Conservation (phyloP, 2,113 vertebrate genomes). For the Thamnophis sirtalis region DNA sequence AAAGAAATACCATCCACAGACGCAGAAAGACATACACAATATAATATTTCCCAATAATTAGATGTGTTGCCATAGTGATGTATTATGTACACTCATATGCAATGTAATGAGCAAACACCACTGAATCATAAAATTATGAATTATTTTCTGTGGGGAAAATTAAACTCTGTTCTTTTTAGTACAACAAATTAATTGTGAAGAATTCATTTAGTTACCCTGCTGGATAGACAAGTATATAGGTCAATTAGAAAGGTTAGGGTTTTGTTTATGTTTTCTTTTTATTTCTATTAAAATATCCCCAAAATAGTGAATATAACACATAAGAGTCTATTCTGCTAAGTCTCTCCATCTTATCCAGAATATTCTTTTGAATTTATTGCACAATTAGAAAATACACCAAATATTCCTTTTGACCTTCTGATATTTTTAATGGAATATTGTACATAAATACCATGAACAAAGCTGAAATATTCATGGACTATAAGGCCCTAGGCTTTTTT, state of each 20-base stretch:
- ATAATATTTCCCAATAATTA: background rate
- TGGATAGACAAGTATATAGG: background rate
- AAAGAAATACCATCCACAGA: background rate
- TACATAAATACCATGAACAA: background rate
- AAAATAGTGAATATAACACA: background rate
- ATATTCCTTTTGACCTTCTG: background rate
- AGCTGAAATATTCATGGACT: background rate
- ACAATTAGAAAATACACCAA: background rate
- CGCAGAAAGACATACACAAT: background rate
- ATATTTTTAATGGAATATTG: background rate
- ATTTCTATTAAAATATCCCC: background rate
- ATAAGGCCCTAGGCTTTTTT: background rate
- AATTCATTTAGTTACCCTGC: conserved; percentile 4
- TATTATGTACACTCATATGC: background rate
- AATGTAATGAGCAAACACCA: background rate
- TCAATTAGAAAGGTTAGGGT: background rate
- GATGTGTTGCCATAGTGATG: background rate
- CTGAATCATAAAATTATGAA: conserved; percentile 8
- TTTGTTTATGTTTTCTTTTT: background rate
- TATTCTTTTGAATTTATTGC: background rate
- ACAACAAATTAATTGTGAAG: background rate
- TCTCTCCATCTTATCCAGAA: background rate
- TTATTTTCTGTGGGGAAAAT: background rate
- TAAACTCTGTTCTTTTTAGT: background rate
- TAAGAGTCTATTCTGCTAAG: background rate